These are phyloP conservation scores for Alviniconcha marisindica DNA, from an alignment of 1,140 invertebrate genomes.

Conservation along the genomic window DNA sequence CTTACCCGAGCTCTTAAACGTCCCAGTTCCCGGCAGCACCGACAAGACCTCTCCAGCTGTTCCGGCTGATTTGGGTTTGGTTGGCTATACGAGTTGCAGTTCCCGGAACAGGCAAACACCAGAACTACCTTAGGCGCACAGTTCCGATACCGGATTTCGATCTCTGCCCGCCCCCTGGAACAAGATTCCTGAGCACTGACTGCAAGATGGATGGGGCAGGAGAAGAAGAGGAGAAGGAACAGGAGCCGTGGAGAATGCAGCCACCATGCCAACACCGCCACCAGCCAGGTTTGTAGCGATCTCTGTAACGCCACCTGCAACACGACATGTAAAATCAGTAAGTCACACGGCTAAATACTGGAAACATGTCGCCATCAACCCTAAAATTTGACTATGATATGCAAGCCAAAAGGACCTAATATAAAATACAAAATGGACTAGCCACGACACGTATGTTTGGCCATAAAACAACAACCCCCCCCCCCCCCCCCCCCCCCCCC, in stretches of 20 bases:
- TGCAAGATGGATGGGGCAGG: background rate
- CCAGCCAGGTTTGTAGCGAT: no score
- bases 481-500: no score
- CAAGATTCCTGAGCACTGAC: background rate
- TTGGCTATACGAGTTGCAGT: slow-evolving; percentile 1
- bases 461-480: no score
- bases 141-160: background rate
- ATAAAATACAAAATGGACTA: no score
- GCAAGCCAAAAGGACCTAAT: no score
- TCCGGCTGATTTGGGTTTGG: background rate
- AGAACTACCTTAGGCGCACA: background rate
- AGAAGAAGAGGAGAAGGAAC: background rate
- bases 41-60: slow-evolving; percentile 12
- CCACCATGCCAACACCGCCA: background rate
- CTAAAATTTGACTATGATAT: no score
- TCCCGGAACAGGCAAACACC: background rate
- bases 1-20: background rate
- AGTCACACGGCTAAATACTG: no score
- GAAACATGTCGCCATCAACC: no score
- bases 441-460: no score
- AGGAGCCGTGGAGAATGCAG: background rate
- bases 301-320: no score
- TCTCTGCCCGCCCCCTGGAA: background rate
- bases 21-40: slow-evolving; percentile 3
- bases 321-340: no score